phyloP scores from a whole-genome alignment of 2,888 invertebrate species.

The Nowickia ferox region DNA sequence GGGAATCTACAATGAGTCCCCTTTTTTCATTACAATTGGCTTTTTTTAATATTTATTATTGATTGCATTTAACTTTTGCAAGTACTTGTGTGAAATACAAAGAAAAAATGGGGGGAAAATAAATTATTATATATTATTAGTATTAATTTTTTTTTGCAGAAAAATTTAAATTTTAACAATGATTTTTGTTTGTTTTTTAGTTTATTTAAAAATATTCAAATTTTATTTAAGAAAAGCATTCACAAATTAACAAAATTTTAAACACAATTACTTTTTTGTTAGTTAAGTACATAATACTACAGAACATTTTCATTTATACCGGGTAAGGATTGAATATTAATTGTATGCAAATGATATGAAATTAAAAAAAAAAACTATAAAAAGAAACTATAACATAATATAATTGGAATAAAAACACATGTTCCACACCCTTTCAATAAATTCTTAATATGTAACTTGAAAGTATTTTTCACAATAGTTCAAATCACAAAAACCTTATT shows the following conservation, averaged over 20 bases:
- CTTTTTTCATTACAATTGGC: neutral
- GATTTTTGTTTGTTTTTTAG: constrained; percentile 7
- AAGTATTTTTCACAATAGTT: too few relatives aligned
- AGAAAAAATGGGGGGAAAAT: constrained; percentile 43
- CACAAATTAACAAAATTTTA: constrained; percentile 67
- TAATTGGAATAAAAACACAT: neutral
- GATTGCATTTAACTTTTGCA: constrained; percentile 38
- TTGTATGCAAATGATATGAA: constrained; percentile 68
- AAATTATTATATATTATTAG: constrained; percentile 46
- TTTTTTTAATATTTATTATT: constrained; percentile 32
- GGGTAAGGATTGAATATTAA: constrained; percentile 73
- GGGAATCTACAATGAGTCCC: constrained; percentile 6
- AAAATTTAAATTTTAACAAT: constrained; percentile 19
- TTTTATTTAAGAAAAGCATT: constrained; percentile 67
- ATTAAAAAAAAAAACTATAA: constrained; percentile 32
- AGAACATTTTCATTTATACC: constrained; percentile 65
- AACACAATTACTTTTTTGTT: constrained; percentile 48
- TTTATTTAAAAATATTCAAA: constrained; percentile 45
- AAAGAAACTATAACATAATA: neutral
- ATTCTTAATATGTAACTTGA: too few relatives aligned
- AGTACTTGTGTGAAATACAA: constrained; percentile 52
- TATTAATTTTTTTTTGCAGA: constrained; percentile 13
- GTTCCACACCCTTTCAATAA: neutral
- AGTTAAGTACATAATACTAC: constrained; percentile 63
- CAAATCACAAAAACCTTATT: too few relatives aligned